phyloP scores from a whole-genome alignment of 2,797 vertebrate species.

The Danionella dracula region DNA sequence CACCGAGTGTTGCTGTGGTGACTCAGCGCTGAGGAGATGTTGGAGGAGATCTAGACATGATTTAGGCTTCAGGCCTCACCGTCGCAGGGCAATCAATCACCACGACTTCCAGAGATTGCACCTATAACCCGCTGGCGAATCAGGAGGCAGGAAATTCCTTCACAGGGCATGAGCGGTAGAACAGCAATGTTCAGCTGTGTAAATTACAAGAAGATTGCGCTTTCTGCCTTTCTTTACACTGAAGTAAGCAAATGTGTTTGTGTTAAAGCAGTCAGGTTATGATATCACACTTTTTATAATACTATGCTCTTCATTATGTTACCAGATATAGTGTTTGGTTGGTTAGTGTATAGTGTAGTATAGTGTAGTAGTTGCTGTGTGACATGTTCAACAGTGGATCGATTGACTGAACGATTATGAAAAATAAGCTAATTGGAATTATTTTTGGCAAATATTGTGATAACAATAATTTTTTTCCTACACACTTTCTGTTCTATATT shows the following conservation, averaged over 20 bases:
- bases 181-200: conserved; percentile 24
- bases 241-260: not conserved
- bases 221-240: not conserved
- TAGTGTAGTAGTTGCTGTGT: too few species aligned
- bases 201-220: conserved; percentile 40
- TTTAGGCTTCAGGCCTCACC: conserved; percentile 26
- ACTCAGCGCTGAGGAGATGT: conserved; percentile 7
- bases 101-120: conserved; percentile 5
- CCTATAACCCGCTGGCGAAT: conserved; percentile 7
- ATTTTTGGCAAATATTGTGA: too few species aligned
- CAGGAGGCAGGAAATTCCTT: conserved; percentile 27
- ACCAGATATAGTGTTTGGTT: too few species aligned
- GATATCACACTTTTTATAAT: too few species aligned
- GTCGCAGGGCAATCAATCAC: conserved; percentile 40
- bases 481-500: too few species aligned
- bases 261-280: not conserved
- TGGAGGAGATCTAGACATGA: conserved; percentile 18
- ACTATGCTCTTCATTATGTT: too few species aligned
- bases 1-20: not conserved
- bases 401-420: too few species aligned
- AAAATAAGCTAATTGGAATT: too few species aligned
- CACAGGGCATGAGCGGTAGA: not conserved
- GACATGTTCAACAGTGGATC: too few species aligned
- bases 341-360: too few species aligned
- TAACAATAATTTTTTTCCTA: too few species aligned